These are phyloP conservation scores for Heliconius charithonia DNA, from an alignment of 2,888 invertebrate species.

Conservation along the genomic window DNA sequence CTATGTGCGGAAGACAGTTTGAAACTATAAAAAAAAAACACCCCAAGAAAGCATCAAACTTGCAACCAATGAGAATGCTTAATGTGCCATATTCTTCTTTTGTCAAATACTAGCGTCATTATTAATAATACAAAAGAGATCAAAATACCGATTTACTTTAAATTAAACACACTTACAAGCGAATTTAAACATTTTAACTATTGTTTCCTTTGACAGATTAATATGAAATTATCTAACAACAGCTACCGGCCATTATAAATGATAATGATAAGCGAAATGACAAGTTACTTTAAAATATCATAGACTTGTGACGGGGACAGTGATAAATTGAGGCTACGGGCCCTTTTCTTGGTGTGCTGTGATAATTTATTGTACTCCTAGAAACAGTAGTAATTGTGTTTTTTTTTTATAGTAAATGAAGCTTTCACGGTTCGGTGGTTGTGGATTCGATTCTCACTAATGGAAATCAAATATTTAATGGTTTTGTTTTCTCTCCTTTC, in stretches of 20 bases:
- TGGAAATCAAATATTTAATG: no score
- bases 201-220: constrained; percentile 20
- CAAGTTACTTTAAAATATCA: constrained; percentile 29
- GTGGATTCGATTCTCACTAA: no score
- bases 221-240: constrained; percentile 22
- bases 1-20: not conserved
- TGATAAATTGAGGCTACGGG: constrained; percentile 16
- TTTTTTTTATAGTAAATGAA: no score
- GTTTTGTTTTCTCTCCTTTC: no score
- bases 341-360: constrained; percentile 5
- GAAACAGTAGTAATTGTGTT: no score
- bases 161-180: not conserved
- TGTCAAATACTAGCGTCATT: not conserved
- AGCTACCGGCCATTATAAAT: constrained; percentile 25
- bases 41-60: not conserved
- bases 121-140: not conserved
- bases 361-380: constrained; percentile 12
- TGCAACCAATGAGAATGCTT: not conserved
- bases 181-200: not conserved
- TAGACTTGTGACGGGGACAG: constrained; percentile 18
- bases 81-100: no score
- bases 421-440: no score
- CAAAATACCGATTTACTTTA: not conserved
- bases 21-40: not conserved
- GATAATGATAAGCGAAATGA: constrained; percentile 25